Conservation (phyloP, 2,888 invertebrate genomes). For the Palloptera scutellata region DNA sequence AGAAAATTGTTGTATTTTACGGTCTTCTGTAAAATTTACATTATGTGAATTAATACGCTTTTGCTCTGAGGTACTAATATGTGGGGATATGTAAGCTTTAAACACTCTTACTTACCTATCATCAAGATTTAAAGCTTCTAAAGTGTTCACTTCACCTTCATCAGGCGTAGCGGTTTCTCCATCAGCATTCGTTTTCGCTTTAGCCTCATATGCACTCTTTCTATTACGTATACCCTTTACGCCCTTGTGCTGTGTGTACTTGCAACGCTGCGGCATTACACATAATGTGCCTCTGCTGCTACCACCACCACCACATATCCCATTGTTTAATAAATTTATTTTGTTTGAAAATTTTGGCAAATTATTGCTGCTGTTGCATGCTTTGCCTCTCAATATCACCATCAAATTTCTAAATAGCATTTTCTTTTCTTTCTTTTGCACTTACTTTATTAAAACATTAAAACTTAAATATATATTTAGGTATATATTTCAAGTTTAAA, state of each 20-base stretch:
- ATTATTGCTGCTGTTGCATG: not conserved
- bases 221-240: slow-evolving; percentile 59
- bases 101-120: slow-evolving; percentile 47
- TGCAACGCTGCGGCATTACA: slow-evolving; percentile 42
- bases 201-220: slow-evolving; percentile 51
- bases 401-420: not conserved
- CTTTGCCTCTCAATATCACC: not conserved
- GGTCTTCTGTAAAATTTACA: no score
- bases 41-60: no score
- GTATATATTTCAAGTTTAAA: slow-evolving; percentile 10
- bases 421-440: not conserved
- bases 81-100: no score
- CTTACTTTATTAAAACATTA: not conserved
- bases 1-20: no score
- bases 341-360: not conserved
- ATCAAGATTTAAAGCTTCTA: slow-evolving; percentile 49
- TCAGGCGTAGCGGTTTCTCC: slow-evolving; percentile 40
- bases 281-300: not conserved
- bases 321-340: not conserved
- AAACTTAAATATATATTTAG: no score
- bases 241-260: slow-evolving; percentile 58
- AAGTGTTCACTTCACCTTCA: slow-evolving; percentile 38
- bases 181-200: slow-evolving; percentile 22
- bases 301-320: not conserved
- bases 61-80: no score